Evolutionary conservation across 2,113 vertebrate genomes (phyloP).

Genomic region (Sorex fumeus): DNA sequence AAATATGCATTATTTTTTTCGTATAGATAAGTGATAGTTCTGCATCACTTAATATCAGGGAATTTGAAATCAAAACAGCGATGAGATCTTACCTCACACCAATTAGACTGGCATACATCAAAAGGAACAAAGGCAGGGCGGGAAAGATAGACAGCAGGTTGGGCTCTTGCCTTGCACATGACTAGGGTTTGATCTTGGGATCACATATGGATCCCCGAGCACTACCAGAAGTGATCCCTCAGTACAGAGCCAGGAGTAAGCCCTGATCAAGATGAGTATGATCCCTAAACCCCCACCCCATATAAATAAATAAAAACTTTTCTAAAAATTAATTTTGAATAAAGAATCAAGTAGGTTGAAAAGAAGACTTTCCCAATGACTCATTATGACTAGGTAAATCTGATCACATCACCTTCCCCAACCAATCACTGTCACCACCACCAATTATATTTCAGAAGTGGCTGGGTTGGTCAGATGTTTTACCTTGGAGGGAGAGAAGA

Average conservation of each 20-base stretch:
- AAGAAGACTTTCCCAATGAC: neutral
- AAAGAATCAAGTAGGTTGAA: constrained; percentile 6
- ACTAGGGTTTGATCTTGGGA: too few relatives aligned
- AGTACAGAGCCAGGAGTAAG: neutral
- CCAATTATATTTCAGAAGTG: neutral
- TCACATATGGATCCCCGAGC: too few relatives aligned
- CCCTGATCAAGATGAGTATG: neutral
- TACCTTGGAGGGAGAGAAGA: neutral
- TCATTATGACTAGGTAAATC: neutral
- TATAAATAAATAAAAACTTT: too few relatives aligned
- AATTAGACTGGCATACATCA: too few relatives aligned
- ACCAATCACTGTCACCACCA: neutral
- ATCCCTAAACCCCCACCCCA: too few relatives aligned
- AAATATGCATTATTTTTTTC: too few relatives aligned
- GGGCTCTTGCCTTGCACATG: neutral
- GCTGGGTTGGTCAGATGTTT: neutral
- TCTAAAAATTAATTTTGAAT: neutral
- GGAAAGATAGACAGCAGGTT: neutral
- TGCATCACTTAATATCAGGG: too few relatives aligned
- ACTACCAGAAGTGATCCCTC: neutral
- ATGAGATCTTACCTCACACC: too few relatives aligned
- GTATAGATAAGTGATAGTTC: too few relatives aligned
- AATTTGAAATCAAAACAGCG: too few relatives aligned
- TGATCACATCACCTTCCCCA: constrained; percentile 18
- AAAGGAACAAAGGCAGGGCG: too few relatives aligned